These are phyloP conservation scores for Atrina japonica DNA, from an alignment of 2,888 invertebrate species.

Conservation along the genomic window DNA sequence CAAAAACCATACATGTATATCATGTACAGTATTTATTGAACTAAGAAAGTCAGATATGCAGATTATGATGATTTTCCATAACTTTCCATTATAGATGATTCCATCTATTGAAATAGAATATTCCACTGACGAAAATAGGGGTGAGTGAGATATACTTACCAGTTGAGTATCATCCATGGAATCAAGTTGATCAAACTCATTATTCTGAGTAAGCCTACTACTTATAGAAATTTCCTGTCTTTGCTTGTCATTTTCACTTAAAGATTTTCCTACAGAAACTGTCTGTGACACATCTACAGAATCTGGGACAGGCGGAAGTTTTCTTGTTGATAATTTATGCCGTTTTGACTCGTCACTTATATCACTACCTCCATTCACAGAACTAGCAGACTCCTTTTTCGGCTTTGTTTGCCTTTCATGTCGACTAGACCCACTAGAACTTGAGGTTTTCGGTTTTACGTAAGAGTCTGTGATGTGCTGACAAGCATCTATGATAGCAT, in stretches of 20 bases:
- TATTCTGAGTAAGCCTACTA: background rate
- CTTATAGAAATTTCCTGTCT: conserved; percentile 1
- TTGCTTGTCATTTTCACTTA: background rate
- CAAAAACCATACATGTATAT: too few species aligned
- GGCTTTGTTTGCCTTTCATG: too few species aligned
- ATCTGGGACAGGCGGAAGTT: conserved; percentile 24
- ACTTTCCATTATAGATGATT: too few species aligned
- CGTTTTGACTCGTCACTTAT: background rate
- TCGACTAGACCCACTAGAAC: background rate
- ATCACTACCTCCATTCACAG: background rate
- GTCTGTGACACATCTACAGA: background rate
- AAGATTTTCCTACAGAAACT: too few species aligned
- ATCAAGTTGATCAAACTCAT: conserved; percentile 19
- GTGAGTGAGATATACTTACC: too few species aligned
- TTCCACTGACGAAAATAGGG: too few species aligned
- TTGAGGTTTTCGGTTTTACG: conserved; percentile 6
- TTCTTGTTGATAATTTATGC: conserved; percentile 1
- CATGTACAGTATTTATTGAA: too few species aligned
- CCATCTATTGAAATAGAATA: too few species aligned
- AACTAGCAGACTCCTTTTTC: too few species aligned
- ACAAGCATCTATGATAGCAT: conserved; percentile 41
- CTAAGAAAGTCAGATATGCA: too few species aligned
- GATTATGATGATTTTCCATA: too few species aligned
- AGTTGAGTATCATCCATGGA: conserved; percentile 22
- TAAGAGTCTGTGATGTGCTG: conserved; percentile 38